Evolutionary conservation across 1,140 invertebrate genomes (phyloP).

Genomic region (Neuroterus valhalla): DNA sequence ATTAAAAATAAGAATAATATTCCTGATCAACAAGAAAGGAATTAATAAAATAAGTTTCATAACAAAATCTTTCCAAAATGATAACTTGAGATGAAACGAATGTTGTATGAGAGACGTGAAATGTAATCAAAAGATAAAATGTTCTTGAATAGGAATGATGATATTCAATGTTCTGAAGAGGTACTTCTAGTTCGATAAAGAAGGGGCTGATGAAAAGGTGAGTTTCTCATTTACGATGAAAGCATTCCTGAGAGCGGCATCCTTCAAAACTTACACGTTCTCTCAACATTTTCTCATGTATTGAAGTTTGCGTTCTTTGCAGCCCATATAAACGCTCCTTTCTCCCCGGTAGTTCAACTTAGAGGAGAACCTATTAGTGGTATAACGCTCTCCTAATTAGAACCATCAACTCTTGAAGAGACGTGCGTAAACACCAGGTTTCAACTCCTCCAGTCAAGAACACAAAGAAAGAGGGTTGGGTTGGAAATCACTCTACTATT

Average conservation of each 20-base stretch:
- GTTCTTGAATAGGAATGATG: constrained; percentile 21
- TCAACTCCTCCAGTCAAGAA: too few relatives aligned
- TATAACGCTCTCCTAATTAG: neutral
- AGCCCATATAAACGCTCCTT: neutral
- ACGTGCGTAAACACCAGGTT: neutral
- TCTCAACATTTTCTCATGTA: constrained; percentile 4
- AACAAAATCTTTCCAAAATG: too few relatives aligned
- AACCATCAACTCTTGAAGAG: neutral
- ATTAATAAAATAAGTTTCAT: too few relatives aligned
- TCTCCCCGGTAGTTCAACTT: neutral
- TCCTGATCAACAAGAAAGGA: too few relatives aligned
- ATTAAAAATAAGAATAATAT: too few relatives aligned
- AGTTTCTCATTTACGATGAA: constrained; percentile 58
- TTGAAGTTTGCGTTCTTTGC: neutral
- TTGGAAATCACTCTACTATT: too few relatives aligned
- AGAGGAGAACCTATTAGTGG: neutral
- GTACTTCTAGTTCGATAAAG: constrained; percentile 34
- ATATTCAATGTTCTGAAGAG: constrained; percentile 15
- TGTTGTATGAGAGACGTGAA: neutral
- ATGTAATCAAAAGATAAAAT: neutral
- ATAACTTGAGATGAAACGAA: too few relatives aligned
- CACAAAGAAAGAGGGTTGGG: too few relatives aligned
- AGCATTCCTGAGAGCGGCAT: constrained; percentile 52
- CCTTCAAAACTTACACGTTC: constrained; percentile 9
- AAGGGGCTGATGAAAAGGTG: constrained; percentile 55